Evolutionary conservation across 2,797 vertebrate species (phyloP).

Genomic region (Steatocranus sp.): DNA sequence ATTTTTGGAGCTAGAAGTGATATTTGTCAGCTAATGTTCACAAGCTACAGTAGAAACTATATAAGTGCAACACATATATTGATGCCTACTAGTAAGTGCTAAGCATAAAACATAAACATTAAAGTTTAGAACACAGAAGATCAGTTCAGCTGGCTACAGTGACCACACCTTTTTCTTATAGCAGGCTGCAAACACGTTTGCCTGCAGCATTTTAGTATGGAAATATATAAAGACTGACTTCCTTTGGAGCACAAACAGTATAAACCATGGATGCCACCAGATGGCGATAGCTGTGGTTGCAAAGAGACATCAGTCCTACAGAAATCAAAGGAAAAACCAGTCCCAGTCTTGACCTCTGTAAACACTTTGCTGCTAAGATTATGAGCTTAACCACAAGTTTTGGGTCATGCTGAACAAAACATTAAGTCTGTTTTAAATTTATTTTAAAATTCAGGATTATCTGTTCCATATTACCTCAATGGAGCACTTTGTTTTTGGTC

Average conservation of each 20-base stretch:
- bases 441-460: rapidly evolving
- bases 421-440: background rate
- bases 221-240: background rate
- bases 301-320: background rate
- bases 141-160: background rate
- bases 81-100: background rate
- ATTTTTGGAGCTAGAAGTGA: background rate
- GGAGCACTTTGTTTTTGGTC: background rate
- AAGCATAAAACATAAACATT: background rate
- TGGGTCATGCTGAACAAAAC: background rate
- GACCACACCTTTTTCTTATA: background rate
- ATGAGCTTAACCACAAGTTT: background rate
- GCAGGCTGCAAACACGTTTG: background rate
- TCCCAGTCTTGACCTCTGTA: background rate
- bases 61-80: background rate
- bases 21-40: background rate
- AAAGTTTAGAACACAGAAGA: background rate
- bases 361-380: background rate
- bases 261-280: background rate
- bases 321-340: rapidly evolving
- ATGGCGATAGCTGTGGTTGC: background rate
- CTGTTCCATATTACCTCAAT: background rate
- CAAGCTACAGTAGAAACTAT: background rate
- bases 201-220: background rate
- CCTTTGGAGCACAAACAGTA: background rate